Conservation (phyloP, 2,888 invertebrate genomes). For the Nephrotoma flavescens region DNA sequence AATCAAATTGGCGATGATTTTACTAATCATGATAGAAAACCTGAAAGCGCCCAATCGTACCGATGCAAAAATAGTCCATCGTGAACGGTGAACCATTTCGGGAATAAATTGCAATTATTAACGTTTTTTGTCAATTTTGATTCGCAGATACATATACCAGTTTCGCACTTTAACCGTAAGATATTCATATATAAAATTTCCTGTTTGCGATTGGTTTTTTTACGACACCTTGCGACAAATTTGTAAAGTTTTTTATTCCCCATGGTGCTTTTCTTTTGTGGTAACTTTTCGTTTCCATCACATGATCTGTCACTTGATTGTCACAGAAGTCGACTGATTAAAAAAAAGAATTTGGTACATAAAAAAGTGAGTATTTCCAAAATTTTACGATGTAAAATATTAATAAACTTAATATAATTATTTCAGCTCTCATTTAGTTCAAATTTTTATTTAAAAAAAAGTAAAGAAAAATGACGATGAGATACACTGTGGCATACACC, state of each 20-base stretch:
- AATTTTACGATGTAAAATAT: not conserved
- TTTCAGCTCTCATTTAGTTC: not conserved
- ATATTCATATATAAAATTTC: too few relatives aligned
- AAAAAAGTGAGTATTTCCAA: not conserved
- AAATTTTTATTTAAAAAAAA: not conserved
- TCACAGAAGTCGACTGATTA: not conserved
- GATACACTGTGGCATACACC: conserved; percentile 41
- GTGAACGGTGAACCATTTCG: too few relatives aligned
- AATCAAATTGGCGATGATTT: too few relatives aligned
- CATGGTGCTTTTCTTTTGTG: not conserved
- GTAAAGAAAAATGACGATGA: conserved; percentile 25
- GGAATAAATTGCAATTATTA: too few relatives aligned
- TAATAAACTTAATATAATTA: not conserved
- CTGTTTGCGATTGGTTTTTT: not conserved
- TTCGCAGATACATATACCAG: too few relatives aligned
- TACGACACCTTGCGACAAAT: not conserved
- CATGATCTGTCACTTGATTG: conserved; percentile 5
- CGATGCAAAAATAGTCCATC: too few relatives aligned
- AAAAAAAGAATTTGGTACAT: not conserved
- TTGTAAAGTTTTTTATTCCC: not conserved
- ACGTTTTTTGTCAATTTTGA: too few relatives aligned
- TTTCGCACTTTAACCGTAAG: too few relatives aligned
- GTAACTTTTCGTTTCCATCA: not conserved
- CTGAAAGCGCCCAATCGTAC: too few relatives aligned
- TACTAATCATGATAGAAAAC: too few relatives aligned